Percentiles rank a stretch among this genome's conserved stretches.
These are phyloP conservation scores for Timema cristinae DNA, from an alignment of 2,888 invertebrate genomes.

Conservation along the genomic window DNA sequence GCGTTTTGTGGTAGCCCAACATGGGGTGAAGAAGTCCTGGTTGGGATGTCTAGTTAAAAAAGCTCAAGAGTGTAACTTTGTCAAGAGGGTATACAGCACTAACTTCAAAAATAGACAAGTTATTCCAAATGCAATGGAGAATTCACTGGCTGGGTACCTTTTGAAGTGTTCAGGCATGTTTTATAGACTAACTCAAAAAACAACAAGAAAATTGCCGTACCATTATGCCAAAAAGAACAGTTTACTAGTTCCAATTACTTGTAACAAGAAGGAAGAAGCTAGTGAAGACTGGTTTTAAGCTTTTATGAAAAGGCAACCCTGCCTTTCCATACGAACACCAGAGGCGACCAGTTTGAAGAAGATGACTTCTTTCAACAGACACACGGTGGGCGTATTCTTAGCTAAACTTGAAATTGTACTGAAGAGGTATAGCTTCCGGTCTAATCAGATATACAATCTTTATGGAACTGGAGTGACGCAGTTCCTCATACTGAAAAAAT, in stretches of 20 bases:
- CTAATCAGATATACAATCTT: slow-evolving; percentile 41
- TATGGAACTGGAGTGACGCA: slow-evolving; percentile 43
- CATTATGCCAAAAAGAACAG: slow-evolving; percentile 30
- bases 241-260: slow-evolving; percentile 26
- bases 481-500: slow-evolving; percentile 42
- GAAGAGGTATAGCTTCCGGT: slow-evolving; percentile 34
- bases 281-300: slow-evolving; percentile 30
- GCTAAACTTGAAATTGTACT: slow-evolving; percentile 33
- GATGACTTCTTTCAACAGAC: slow-evolving; percentile 30
- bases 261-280: slow-evolving; percentile 23
- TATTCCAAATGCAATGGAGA: slow-evolving; percentile 31
- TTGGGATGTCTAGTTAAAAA: slow-evolving; percentile 2
- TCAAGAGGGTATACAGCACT: not conserved
- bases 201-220: slow-evolving; percentile 30
- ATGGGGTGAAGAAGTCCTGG: slow-evolving; percentile 7
- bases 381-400: slow-evolving; percentile 25
- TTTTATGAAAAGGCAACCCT: slow-evolving; percentile 31
- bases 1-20: not conserved
- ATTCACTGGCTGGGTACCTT: slow-evolving; percentile 31
- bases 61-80: slow-evolving; percentile 2
- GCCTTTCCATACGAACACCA: slow-evolving; percentile 30
- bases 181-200: slow-evolving; percentile 28
- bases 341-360: slow-evolving; percentile 33
- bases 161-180: slow-evolving; percentile 21
- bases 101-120: slow-evolving; percentile 17